Conservation (phyloP, 2,888 invertebrate genomes). For the Lysandra bellargus region DNA sequence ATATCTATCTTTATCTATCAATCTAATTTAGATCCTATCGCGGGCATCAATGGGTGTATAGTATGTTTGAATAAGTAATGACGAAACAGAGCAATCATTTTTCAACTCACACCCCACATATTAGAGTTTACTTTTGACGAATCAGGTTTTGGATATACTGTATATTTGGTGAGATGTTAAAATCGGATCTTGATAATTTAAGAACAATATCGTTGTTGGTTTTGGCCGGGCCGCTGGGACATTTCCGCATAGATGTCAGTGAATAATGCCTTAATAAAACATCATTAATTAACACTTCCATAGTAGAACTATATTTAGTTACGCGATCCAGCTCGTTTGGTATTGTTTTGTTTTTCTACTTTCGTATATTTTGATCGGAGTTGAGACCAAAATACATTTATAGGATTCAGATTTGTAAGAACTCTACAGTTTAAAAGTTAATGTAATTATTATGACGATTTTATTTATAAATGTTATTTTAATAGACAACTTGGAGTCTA, state of each 20-base stretch:
- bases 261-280: conserved; percentile 12
- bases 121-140: background rate
- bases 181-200: conserved; percentile 62
- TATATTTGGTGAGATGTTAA: conserved; percentile 56
- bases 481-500: background rate
- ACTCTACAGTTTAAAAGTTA: background rate
- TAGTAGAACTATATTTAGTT: background rate
- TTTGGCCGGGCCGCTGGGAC: background rate
- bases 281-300: background rate
- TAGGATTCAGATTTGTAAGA: background rate
- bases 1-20: conserved; percentile 33
- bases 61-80: conserved; percentile 14
- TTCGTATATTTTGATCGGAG: background rate
- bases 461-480: background rate
- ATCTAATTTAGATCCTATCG: conserved; percentile 42
- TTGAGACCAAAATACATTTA: background rate
- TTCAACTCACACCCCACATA: background rate
- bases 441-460: background rate
- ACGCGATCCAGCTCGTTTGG: background rate
- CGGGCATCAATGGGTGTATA: conserved; percentile 36
- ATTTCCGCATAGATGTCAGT: conserved; percentile 12
- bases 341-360: background rate
- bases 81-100: background rate
- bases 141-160: conserved; percentile 38
- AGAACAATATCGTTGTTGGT: conserved; percentile 12